Evolutionary conservation across 2,113 vertebrate genomes (phyloP).

Genomic region (Cisticola juncidis): DNA sequence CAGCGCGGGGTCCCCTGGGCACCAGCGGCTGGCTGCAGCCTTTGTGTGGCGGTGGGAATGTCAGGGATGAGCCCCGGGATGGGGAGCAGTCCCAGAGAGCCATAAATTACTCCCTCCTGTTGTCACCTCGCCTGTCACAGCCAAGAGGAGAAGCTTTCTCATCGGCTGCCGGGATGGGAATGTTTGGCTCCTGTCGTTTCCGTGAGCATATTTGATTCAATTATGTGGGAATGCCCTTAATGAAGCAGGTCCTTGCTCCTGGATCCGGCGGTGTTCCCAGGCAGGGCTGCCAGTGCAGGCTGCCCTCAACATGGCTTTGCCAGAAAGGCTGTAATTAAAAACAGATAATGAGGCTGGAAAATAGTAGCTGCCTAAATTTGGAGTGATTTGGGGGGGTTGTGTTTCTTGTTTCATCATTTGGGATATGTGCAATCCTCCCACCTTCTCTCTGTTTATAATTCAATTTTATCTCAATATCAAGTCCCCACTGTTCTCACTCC

Average conservation of each 20-base stretch:
- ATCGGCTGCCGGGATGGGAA: conserved; percentile 38
- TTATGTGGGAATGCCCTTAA: conserved; percentile 9
- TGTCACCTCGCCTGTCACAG: neutral
- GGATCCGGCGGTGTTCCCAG: neutral
- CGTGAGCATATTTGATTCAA: neutral
- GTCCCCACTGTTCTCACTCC: neutral
- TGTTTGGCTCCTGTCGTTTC: neutral
- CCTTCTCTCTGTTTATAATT: neutral
- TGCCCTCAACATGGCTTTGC: neutral
- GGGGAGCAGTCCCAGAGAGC: conserved; percentile 8
- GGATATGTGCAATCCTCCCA: neutral
- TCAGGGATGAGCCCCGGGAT: neutral
- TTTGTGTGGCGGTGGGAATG: conserved; percentile 42
- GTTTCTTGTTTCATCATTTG: neutral
- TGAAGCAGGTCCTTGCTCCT: neutral
- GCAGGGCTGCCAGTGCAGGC: neutral
- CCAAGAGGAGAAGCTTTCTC: neutral
- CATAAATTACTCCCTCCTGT: conserved; percentile 40
- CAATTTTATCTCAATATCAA: neutral
- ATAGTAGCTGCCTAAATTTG: neutral
- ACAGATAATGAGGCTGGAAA: neutral
- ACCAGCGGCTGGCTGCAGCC: neutral
- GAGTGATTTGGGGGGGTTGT: rapidly evolving
- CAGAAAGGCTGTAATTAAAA: neutral
- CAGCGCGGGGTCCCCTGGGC: conserved; percentile 3